Evolutionary conservation across 92 coral and sea anemone genomes (phyloP), one percentile per base, ranked within the genome.

Genomic region (Actinostola sp.): DNA sequence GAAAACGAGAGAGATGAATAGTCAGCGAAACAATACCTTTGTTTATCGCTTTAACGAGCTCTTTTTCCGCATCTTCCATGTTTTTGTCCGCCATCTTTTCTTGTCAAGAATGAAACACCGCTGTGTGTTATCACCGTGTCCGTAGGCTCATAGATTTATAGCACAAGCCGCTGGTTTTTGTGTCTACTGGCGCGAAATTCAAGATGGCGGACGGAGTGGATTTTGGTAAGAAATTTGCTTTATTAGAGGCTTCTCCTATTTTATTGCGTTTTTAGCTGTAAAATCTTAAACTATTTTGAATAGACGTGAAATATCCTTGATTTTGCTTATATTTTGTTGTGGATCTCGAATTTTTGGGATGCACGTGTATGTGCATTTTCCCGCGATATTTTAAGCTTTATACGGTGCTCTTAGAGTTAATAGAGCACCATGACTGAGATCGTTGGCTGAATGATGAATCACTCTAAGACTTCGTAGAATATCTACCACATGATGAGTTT

Each of bases 151-250:
- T 56, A 34, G 1, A 10, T n/a, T 21, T 34, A 9, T 11, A 13
- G 11, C 8, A 25, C 20, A 14, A 2, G 19, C 77, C 77, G 89
- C 84, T 81, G 79, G 51, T 1, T 53, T 45, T 5, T 1, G 11
- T 0, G 29, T 49, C 52, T 60, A 57, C 63, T 48, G 89, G 61
- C 81, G 72, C 71, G 29, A 16, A 17, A 59, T 66, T 71, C 77
- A 89, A 89, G 62, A 89, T 89, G 96, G 96, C 96, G 89, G 91
- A 83, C 69, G 60, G 72, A 41, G 7, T 60, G 34, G 60, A 68
- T 35, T 14, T 43, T 3, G 67, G 81, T 75, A 49, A 75, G 81
- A 17, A n/a, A 10, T 39, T 61, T 16, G 29, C 0, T 54, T 50
- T 48, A n/a, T 34, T 53, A 8, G 64, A 9, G 10, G 16, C 43